These are phyloP conservation scores for Grammatotria lemairii DNA, from an alignment of 2,113 vertebrate species.

Conservation along the genomic window DNA sequence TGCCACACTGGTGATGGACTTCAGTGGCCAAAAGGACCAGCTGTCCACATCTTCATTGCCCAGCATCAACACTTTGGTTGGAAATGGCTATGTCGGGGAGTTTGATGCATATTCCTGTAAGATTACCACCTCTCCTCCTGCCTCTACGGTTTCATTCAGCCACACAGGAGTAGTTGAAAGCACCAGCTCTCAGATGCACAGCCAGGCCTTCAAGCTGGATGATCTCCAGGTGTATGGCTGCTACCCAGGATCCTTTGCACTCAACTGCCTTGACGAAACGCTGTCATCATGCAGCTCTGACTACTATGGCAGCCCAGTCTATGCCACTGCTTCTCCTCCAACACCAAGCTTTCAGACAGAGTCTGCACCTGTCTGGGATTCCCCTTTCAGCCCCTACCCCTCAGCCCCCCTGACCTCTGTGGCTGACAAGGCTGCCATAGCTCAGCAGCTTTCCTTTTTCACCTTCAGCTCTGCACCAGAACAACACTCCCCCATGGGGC, in stretches of 20 bases:
- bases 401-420: constrained; percentile 69
- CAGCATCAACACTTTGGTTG: constrained; percentile 93
- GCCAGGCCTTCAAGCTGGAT: constrained; percentile 79
- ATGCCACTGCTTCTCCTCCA: constrained; percentile 73
- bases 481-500: constrained; percentile 59
- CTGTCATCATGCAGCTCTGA: constrained; percentile 87
- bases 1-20: constrained; percentile 83
- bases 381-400: constrained; percentile 79
- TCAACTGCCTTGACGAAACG: constrained; percentile 79
- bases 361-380: constrained; percentile 76
- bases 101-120: constrained; percentile 90
- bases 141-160: constrained; percentile 44
- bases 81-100: constrained; percentile 80
- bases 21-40: constrained; percentile 73
- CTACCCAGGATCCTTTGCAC: constrained; percentile 81
- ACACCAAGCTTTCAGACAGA: constrained; percentile 76
- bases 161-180: constrained; percentile 34
- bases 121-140: constrained; percentile 58
- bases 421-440: constrained; percentile 66
- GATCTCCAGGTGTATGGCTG: constrained; percentile 91
- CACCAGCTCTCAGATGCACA: constrained; percentile 60
- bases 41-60: constrained; percentile 80
- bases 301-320: constrained; percentile 87
- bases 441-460: constrained; percentile 77
- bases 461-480: constrained; percentile 70